Conservation (phyloP, 2,113 vertebrate species). For the Oryzias woworae region DNA sequence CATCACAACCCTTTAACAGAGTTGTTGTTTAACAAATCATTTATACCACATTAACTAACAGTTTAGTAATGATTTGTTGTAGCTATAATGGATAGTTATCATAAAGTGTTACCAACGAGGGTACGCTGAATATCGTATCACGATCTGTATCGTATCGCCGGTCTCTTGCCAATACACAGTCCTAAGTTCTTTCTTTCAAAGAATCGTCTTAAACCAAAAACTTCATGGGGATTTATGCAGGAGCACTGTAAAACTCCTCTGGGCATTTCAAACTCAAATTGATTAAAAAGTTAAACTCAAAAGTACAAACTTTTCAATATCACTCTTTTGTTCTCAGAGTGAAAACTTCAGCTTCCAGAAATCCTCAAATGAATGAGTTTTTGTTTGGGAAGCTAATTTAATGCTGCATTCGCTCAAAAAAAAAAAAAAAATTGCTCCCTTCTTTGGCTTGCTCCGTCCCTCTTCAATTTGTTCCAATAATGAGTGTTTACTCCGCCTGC, state of each 20-base stretch:
- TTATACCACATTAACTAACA: no score
- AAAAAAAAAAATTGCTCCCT: slow-evolving; percentile 21
- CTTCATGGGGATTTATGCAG: neutral
- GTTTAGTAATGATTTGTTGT: no score
- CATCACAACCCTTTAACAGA: no score
- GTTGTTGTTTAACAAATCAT: no score
- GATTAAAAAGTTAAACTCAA: neutral
- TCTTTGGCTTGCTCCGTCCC: slow-evolving; percentile 65
- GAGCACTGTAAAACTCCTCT: neutral
- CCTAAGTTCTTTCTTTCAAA: no score
- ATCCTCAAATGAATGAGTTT: slow-evolving; percentile 62
- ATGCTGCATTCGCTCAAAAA: slow-evolving; percentile 71
- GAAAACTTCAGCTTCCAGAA: neutral
- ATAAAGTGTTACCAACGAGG: no score
- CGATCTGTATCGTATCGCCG: no score
- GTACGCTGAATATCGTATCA: no score
- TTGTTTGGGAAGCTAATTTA: slow-evolving; percentile 71
- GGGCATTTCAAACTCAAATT: neutral
- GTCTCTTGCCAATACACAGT: no score
- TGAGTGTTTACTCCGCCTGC: slow-evolving; percentile 90
- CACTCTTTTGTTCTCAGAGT: slow-evolving; percentile 1
- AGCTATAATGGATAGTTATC: no score
- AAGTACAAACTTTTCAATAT: slow-evolving; percentile 1
- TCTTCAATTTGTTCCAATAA: slow-evolving; percentile 85
- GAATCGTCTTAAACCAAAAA: neutral